Conservation (phyloP, 2,113 vertebrate genomes). For the Psammodynastes pulverulentus region DNA sequence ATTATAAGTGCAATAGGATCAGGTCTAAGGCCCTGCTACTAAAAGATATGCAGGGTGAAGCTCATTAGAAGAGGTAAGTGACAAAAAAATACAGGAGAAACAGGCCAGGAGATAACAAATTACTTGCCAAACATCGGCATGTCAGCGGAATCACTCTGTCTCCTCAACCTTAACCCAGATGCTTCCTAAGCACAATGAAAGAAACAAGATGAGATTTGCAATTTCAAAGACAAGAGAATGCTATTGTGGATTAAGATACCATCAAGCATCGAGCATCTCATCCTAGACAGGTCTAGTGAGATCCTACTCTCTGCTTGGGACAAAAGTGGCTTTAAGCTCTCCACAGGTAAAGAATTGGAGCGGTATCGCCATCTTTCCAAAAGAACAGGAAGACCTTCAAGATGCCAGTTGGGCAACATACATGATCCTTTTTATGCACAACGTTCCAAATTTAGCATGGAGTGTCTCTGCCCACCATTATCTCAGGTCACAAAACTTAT, state of each 20-base stretch:
- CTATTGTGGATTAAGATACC: not conserved
- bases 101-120: not conserved
- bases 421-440: not conserved
- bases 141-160: not conserved
- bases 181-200: not conserved
- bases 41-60: not conserved
- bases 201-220: not conserved
- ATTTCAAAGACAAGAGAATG: not conserved
- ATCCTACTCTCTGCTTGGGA: not conserved
- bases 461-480: not conserved
- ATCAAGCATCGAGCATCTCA: not conserved
- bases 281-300: not conserved
- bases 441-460: not conserved
- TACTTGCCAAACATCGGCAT: not conserved
- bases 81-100: too few relatives aligned
- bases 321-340: not conserved
- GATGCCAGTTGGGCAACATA: not conserved
- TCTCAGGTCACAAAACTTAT: not conserved
- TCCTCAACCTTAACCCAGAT: not conserved
- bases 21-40: conserved; percentile 2
- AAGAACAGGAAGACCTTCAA: not conserved
- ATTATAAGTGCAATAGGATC: conserved; percentile 14
- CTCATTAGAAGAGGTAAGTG: not conserved
- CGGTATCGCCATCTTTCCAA: not conserved
- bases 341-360: too few relatives aligned